phyloP scores from a whole-genome alignment of 2,888 invertebrate species.

The Nebria brevicollis region DNA sequence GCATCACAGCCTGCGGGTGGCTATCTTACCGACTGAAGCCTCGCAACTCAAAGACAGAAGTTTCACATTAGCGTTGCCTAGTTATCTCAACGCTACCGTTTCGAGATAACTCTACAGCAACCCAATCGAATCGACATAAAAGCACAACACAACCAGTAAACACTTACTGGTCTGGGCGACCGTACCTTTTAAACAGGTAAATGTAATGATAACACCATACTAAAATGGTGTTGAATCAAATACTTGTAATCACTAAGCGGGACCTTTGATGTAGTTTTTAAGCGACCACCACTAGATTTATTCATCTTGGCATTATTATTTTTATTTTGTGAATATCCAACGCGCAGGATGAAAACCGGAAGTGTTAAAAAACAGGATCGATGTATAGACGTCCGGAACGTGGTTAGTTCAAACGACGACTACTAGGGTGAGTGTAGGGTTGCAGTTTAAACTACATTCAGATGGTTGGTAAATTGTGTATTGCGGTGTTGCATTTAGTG shows the following conservation, averaged over 20 bases:
- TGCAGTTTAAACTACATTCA: too few relatives aligned
- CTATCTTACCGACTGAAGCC: constrained; percentile 54
- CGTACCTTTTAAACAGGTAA: constrained; percentile 57
- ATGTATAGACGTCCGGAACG: constrained; percentile 55
- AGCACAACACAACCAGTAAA: constrained; percentile 22
- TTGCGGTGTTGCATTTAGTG: too few relatives aligned
- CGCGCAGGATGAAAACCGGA: constrained; percentile 18
- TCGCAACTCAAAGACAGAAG: constrained; percentile 59
- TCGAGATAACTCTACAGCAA: constrained; percentile 58
- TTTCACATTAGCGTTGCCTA: constrained; percentile 60
- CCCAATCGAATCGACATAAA: constrained; percentile 48
- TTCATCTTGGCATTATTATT: background rate
- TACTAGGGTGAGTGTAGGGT: background rate
- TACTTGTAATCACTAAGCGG: constrained; percentile 58
- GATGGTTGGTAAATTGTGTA: too few relatives aligned
- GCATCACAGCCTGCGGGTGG: constrained; percentile 55
- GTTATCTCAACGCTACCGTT: constrained; percentile 61
- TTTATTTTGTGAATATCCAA: too few relatives aligned
- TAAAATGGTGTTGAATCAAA: constrained; percentile 63
- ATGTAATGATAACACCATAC: constrained; percentile 60
- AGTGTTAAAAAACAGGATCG: constrained; percentile 51
- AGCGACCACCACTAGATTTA: background rate
- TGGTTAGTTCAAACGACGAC: constrained; percentile 50
- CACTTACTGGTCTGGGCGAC: constrained; percentile 50
- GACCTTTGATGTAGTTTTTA: constrained; percentile 51